Evolutionary conservation across 2,797 vertebrate species (phyloP).

Genomic region (Chanos chanos): DNA sequence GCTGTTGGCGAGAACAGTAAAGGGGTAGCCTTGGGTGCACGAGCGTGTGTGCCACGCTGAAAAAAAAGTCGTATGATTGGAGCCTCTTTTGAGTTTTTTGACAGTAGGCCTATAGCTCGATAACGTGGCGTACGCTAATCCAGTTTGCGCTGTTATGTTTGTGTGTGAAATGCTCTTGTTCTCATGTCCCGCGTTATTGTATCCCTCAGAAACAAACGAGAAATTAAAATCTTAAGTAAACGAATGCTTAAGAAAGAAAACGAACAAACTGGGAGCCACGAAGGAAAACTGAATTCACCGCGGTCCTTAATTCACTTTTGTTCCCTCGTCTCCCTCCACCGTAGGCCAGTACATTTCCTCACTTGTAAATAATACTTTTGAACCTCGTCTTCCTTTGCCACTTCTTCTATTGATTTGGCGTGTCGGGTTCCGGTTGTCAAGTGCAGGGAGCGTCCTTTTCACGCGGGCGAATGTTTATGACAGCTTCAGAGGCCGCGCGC

Average conservation of each 20-base stretch:
- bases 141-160: slow-evolving; percentile 36
- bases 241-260: slow-evolving; percentile 40
- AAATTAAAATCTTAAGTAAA: slow-evolving; percentile 46
- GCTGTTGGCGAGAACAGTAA: slow-evolving; percentile 55
- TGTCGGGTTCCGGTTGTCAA: slow-evolving; percentile 31
- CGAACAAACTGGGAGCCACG: slow-evolving; percentile 46
- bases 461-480: slow-evolving; percentile 66
- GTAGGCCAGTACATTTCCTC: slow-evolving; percentile 21
- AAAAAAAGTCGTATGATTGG: slow-evolving; percentile 38
- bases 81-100: slow-evolving; percentile 42
- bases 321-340: slow-evolving; percentile 28
- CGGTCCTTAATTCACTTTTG: slow-evolving; percentile 34
- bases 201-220: slow-evolving; percentile 37
- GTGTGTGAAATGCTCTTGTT: slow-evolving; percentile 30
- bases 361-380: slow-evolving; percentile 25
- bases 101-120: slow-evolving; percentile 34
- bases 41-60: slow-evolving; percentile 19
- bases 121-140: too few relatives aligned
- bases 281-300: slow-evolving; percentile 47
- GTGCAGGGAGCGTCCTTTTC: slow-evolving; percentile 39
- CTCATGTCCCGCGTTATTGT: slow-evolving; percentile 34
- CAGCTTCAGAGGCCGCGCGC: slow-evolving; percentile 57
- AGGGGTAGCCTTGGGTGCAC: slow-evolving; percentile 44
- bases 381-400: slow-evolving; percentile 1
- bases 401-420: slow-evolving; percentile 16